Evolutionary conservation across 1,140 invertebrate genomes (phyloP).

Genomic region (Brachionus angularis): DNA sequence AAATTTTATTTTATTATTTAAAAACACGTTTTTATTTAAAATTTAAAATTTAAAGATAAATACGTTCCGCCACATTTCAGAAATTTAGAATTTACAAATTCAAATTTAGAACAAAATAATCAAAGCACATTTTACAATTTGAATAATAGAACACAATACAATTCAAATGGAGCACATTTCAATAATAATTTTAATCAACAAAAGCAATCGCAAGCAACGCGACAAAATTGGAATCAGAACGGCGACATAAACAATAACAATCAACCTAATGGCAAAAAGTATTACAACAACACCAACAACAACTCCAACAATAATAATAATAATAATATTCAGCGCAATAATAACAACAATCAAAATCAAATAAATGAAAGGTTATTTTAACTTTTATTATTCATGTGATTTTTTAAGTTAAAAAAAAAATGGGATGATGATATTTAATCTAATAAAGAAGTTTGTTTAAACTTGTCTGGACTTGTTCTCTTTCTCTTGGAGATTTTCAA

Average conservation of each 20-base stretch:
- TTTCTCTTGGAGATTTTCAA: not conserved
- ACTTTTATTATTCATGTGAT: too few relatives aligned
- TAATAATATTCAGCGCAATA: not conserved
- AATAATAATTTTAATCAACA: too few relatives aligned
- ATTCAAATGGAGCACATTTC: too few relatives aligned
- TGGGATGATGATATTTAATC: constrained; percentile 29
- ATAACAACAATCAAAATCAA: not conserved
- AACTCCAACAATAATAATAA: not conserved
- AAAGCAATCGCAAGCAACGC: not conserved
- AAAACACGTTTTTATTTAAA: not conserved
- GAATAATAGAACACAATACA: not conserved
- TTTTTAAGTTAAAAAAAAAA: too few relatives aligned
- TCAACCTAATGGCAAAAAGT: constrained; percentile 19
- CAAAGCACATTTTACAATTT: not conserved
- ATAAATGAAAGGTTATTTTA: not conserved
- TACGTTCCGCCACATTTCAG: constrained; percentile 20
- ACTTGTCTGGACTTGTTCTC: not conserved
- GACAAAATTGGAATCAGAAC: not conserved
- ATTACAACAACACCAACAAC: not conserved
- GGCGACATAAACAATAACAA: constrained; percentile 36
- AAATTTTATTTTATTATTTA: too few relatives aligned
- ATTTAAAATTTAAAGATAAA: constrained; percentile 24
- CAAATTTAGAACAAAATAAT: not conserved
- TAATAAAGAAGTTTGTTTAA: not conserved
- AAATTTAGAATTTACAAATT: not conserved